Evolutionary conservation across 2,888 invertebrate species (phyloP), one percentile per base, ranked within the genome.

Genomic region (Cynaeus angustus): DNA sequence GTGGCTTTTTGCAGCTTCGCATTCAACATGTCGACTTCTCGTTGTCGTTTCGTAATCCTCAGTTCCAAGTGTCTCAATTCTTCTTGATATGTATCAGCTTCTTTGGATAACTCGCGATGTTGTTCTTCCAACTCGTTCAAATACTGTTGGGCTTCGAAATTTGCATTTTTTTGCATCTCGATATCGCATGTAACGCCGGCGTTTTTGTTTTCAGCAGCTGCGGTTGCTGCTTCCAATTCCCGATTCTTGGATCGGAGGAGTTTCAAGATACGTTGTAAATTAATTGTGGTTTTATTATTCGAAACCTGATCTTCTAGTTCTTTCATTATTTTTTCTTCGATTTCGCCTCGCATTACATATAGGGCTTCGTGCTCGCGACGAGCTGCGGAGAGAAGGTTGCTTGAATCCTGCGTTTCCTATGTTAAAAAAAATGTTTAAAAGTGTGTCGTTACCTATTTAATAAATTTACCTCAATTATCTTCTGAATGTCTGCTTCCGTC

Each of bases 241-340:
- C 72, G 55, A 45, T 75, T 75, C 7, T 56, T 66, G 10, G 10
- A 9, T 46, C 67, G 68, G 53, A 71, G 50, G 12, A 67, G 55
- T 3, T 13, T 83, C 5, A 70, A 37, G 8, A 37, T 28, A 0
- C 45, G 6, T 84, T 81, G 89, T 84, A 88, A 76, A 73, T 85
- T 79, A 48, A 79, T 79, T 3, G 91, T 89, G 0, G 91, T 90
- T 78, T 93, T 93, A 76, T 92, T 91, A 45, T 90, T 90, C 3
- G 91, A 87, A 3, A 91, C 81, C 78, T 91, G 90, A 8, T 91
- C 91, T 77, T 93, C 91, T 0, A 94, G 84, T 67, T 89, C 87
- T 13, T 83, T 81, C 4, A 93, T 79, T 28, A 93, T 89, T 46
- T 88, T 85, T 67, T 91, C 90, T 80, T 95, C 94, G 50, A 91